Conservation (phyloP, 1,140 invertebrate species). For the Trissolcus basalis region DNA sequence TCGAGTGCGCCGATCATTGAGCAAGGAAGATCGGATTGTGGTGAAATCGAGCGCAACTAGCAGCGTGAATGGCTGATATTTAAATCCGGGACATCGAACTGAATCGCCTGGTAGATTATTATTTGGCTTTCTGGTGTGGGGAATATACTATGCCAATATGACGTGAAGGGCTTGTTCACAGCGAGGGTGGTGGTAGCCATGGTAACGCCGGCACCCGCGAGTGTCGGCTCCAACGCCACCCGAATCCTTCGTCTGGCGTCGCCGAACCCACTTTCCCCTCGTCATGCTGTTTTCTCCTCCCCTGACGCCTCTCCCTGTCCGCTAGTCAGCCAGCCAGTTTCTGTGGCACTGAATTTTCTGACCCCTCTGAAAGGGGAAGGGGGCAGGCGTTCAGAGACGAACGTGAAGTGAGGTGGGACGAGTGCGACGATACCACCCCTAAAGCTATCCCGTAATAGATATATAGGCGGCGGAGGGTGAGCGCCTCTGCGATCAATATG, state of each 20-base stretch:
- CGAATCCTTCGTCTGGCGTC: conserved; percentile 74
- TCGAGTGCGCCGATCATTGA: conserved; percentile 58
- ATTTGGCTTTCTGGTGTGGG: conserved; percentile 75
- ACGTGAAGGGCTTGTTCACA: conserved; percentile 77
- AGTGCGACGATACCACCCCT: conserved; percentile 68
- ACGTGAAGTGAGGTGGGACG: conserved; percentile 43
- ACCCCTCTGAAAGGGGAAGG: conserved; percentile 57
- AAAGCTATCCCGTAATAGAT: conserved; percentile 70
- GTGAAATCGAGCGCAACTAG: conserved; percentile 57
- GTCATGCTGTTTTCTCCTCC: conserved; percentile 37
- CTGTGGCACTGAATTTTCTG: conserved; percentile 60
- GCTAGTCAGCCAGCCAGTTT: conserved; percentile 42
- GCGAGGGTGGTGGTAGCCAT: conserved; percentile 78
- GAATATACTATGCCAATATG: conserved; percentile 77
- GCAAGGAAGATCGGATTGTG: conserved; percentile 58
- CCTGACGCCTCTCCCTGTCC: conserved; percentile 24
- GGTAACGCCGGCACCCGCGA: conserved; percentile 79
- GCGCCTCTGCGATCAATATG: conserved; percentile 75
- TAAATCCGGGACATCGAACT: conserved; percentile 61
- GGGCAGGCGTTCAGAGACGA: conserved; percentile 46
- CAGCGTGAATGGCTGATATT: conserved; percentile 59
- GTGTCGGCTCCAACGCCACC: conserved; percentile 79
- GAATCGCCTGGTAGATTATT: conserved; percentile 72
- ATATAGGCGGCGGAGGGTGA: conserved; percentile 60
- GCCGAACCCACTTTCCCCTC: conserved; percentile 60